Conservation (phyloP, 2,797 vertebrate genomes). For the Semaprochilodus insignis region DNA sequence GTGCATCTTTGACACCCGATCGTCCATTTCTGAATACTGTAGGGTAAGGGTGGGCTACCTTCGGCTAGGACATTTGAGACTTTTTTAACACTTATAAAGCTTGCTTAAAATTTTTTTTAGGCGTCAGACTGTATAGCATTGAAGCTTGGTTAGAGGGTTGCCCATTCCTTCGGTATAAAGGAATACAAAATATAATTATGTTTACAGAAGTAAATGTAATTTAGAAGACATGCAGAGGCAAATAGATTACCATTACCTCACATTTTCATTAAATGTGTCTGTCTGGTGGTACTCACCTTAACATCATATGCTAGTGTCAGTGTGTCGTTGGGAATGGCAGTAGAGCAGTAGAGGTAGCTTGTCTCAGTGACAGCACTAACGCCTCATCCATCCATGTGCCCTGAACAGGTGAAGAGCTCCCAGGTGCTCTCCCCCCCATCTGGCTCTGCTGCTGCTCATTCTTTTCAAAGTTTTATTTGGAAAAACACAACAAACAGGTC, state of each 20-base stretch:
- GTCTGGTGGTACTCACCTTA: conserved; percentile 22
- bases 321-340: conserved; percentile 12
- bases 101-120: not conserved
- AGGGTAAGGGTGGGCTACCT: conserved; percentile 11
- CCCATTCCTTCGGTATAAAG: not conserved
- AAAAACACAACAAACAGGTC: conserved; percentile 61
- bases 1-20: conserved; percentile 18
- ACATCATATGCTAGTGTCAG: not conserved
- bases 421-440: conserved; percentile 71
- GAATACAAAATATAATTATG: conserved; percentile 10
- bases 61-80: not conserved
- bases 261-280: conserved; percentile 5
- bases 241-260: not conserved
- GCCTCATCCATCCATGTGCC: conserved; percentile 60
- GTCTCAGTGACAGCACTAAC: conserved; percentile 51
- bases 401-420: conserved; percentile 75
- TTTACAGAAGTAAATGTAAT: not conserved
- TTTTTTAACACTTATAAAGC: not conserved
- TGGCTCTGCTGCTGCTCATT: conserved; percentile 70
- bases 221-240: not conserved
- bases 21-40: not conserved
- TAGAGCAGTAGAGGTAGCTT: conserved; percentile 22
- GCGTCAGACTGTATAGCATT: not conserved
- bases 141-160: not conserved
- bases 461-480: conserved; percentile 74